A percentile compares a stretch with the other conserved stretches of the same genome.
Conservation (phyloP, 2,113 vertebrate genomes). For the Silurus asotus region DNA sequence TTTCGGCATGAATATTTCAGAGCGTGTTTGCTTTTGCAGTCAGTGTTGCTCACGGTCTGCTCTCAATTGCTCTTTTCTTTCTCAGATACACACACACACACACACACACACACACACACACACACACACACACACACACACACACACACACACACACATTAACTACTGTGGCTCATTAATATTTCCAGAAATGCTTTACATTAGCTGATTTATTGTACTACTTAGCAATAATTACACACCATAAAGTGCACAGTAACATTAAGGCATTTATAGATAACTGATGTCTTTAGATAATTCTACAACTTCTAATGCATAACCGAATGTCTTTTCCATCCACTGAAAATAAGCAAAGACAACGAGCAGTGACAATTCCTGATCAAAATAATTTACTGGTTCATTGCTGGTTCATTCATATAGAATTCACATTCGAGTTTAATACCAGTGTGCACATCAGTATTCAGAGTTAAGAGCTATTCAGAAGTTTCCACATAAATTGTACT, state of each 20-base stretch:
- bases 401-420: no score
- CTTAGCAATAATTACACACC: not conserved
- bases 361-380: no score
- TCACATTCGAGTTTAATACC: no score
- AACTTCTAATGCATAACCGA: no score
- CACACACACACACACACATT: not conserved
- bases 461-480: no score
- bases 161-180: not conserved
- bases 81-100: not conserved
- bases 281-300: no score
- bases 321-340: no score
- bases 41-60: conserved; percentile 2
- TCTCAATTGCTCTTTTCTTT: not conserved
- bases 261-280: not conserved
- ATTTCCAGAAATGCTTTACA: not conserved
- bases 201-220: not conserved
- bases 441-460: no score
- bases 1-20: conserved; percentile 46
- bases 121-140: not conserved
- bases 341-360: no score
- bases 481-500: no score
- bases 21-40: conserved; percentile 15
- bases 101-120: not conserved
- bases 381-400: no score
- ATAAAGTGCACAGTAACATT: not conserved